phyloP scores from a whole-genome alignment of 2,797 vertebrate species.

The Picus viridis region DNA sequence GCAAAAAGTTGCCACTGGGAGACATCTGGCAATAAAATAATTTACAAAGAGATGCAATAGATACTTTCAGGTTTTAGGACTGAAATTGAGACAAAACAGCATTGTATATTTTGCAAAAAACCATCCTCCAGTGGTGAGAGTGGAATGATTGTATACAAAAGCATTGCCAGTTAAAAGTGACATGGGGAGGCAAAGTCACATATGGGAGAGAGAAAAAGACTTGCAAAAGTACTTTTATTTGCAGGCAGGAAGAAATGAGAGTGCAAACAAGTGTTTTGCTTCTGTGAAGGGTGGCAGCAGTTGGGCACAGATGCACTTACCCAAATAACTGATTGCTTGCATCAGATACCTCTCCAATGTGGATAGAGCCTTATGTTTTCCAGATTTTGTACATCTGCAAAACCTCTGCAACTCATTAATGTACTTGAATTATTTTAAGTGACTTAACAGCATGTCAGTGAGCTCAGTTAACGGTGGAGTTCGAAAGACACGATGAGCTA shows the following conservation, averaged over 20 bases:
- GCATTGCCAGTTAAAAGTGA: background rate
- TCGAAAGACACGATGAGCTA: background rate
- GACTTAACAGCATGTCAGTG: background rate
- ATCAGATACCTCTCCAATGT: background rate
- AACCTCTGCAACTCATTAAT: background rate
- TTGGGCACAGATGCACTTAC: background rate
- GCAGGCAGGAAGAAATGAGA: background rate
- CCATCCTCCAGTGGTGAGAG: background rate
- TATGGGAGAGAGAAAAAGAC: background rate
- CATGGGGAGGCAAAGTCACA: background rate
- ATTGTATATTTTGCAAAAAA: background rate
- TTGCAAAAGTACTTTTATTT: background rate
- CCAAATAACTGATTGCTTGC: background rate
- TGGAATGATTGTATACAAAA: background rate
- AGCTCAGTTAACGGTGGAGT: background rate
- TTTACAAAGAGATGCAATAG: background rate
- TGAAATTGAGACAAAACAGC: background rate
- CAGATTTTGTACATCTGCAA: background rate
- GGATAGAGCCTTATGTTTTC: background rate
- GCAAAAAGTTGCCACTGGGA: rapidly evolving
- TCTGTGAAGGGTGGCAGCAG: background rate
- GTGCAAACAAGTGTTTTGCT: background rate
- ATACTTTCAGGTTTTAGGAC: background rate
- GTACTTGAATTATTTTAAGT: background rate
- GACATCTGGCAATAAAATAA: background rate